phyloP scores from a whole-genome alignment of 2,888 invertebrate species.

The Eudemis profundana region DNA sequence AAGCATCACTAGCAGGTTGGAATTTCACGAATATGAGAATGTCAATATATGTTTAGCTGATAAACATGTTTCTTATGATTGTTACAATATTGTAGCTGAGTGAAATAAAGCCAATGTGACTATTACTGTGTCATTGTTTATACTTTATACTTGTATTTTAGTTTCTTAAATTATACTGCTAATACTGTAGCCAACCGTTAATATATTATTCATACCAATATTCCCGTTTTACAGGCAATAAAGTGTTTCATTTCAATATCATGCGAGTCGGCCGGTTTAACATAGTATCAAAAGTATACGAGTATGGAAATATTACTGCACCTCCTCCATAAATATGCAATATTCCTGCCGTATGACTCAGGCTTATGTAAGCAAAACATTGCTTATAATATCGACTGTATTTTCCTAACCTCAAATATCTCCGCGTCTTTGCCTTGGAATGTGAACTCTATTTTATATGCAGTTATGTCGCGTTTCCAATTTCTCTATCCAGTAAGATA shows the following conservation, averaged over 20 bases:
- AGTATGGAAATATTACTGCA: constrained; percentile 36
- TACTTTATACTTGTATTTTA: not conserved
- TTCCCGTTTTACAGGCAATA: constrained; percentile 30
- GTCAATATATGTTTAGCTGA: not conserved
- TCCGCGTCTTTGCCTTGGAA: not conserved
- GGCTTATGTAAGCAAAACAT: constrained; percentile 40
- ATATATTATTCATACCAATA: constrained; percentile 30
- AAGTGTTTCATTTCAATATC: constrained; percentile 31
- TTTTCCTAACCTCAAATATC: constrained; percentile 1
- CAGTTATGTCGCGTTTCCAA: not conserved
- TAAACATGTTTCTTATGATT: not conserved
- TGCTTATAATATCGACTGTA: constrained; percentile 11
- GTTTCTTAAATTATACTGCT: constrained; percentile 2
- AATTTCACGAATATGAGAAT: not conserved
- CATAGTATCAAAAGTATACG: constrained; percentile 35
- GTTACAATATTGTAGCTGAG: not conserved
- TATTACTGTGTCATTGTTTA: not conserved
- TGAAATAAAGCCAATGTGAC: too few relatives aligned
- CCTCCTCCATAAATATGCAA: constrained; percentile 43
- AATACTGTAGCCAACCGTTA: constrained; percentile 10
- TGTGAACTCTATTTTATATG: not conserved
- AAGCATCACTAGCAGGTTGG: not conserved
- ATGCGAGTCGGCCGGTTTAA: constrained; percentile 25
- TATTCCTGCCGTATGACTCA: constrained; percentile 40
- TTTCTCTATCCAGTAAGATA: not conserved